Evolutionary conservation across 2,797 vertebrate species (phyloP), one percentile per base, ranked within the genome.

Genomic region (Poeciliopsis gracilis): DNA sequence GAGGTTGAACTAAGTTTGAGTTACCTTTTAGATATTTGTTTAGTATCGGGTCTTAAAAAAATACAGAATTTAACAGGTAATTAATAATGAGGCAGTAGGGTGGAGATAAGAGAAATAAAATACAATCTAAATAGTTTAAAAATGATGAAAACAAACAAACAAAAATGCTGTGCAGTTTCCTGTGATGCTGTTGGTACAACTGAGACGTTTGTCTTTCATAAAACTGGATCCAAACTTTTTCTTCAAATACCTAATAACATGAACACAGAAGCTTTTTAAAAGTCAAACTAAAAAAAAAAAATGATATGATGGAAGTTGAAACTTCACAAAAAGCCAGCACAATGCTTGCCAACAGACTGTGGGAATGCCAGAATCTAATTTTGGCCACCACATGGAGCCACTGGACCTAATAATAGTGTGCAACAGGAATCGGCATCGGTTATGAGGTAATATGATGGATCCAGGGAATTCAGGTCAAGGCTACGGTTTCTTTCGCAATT

Each of bases 381-480:
- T 79, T 86, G 85, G 79, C 81, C 79, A 85, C 84, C 81, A 73
- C 75, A 78, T 45, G 2, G 75, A 86, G 88, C 91, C 90, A 90
- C 70, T 75, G 88, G 89, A 87, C 85, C 76, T 86, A 86, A 87
- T 88, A 91, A 87, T 75, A 89, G 77, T 4, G 63, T 83, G 72
- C 76, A 80, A 82, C 70, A 84, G 77, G 72, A 88, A 59, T 66
- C 45, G 59, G 77, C 78, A 82, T 83, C 72, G 75, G 81, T 82
- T 83, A 84, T 93, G 93, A 95, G 87, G 91, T 93, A 92, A 94
- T 88, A 84, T 88, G 90, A 95, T 89, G 77, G 90, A 94, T 85
- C 83, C 82, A 79, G 89, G 80, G 84, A 83, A 86, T 90, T 86
- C 46, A 75, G 57, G 80, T 88, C 79, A 79, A 83, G 80, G 45